phyloP scores from a whole-genome alignment of 2,113 vertebrate species.

The Grallaria varia region DNA sequence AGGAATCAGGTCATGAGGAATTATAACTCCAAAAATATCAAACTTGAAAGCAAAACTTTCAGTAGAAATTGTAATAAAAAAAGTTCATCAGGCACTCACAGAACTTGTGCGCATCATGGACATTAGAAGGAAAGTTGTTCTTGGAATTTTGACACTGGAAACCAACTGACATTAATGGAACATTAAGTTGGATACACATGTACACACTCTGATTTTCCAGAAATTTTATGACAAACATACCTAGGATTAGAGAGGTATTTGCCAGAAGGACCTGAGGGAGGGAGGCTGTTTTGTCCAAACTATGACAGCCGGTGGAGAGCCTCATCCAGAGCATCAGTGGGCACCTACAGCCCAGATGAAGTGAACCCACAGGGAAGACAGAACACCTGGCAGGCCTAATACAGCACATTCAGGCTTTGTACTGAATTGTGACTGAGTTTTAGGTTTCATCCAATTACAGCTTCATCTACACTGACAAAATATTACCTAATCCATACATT shows the following conservation, averaged over 20 bases:
- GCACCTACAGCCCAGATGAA: background rate
- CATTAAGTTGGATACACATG: background rate
- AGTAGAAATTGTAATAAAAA: background rate
- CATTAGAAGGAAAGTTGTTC: accelerated
- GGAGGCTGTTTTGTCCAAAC: background rate
- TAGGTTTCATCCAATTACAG: background rate
- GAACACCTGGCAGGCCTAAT: background rate
- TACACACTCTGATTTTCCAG: background rate
- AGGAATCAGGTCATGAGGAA: background rate
- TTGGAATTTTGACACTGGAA: background rate
- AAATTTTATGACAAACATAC: background rate
- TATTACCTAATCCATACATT: background rate
- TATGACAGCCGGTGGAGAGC: background rate
- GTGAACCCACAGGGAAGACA: accelerated
- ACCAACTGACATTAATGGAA: background rate
- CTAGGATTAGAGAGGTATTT: background rate
- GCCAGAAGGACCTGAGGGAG: accelerated
- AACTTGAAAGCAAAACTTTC: background rate
- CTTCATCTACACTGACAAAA: accelerated
- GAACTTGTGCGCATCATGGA: accelerated
- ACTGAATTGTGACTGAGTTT: too few species aligned
- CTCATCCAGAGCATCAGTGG: background rate
- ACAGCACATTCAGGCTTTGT: background rate
- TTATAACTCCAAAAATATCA: accelerated
- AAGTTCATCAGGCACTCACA: background rate